Evolutionary conservation across 2,797 vertebrate genomes (phyloP), one percentile per base, ranked within the genome.

Genomic region (Rhinichthys osculus): DNA sequence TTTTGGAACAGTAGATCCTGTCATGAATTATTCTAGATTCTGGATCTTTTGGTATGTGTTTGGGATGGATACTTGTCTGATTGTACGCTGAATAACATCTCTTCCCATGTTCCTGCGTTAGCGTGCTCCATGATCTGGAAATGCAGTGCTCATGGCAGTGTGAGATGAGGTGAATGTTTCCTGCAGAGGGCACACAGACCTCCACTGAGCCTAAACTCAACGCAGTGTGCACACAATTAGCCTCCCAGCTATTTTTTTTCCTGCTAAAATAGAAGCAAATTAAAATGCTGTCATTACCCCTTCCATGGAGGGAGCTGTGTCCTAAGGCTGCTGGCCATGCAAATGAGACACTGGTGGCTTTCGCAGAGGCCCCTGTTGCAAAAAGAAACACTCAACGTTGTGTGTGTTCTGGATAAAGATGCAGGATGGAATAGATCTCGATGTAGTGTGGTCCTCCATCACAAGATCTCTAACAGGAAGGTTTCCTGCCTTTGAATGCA

Each of bases 241-340:
- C 72, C 88, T 89, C 69, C 73, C 79, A 89, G 86, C 86, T 81
- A 82, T 87, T 86, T 85, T 84, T 72, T 84, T 40, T 47, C 69
- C 54, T 80, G 50, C 52, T 80, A 84, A 86, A 89, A 87, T 86
- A 86, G 86, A 83, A 87, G 77, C 84, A 89, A 86, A 89, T 87
- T 84, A 89, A 89, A 87, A 86, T 79, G 77, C 84, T 84, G 86
- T 89, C 88, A 87, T 89, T 87, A 87, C 71, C 54, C 69, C 81
- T 83, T 82, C 81, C 77, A 70, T 81, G 69, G 84, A 87, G 84
- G 78, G 78, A 84, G 84, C 73, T 17, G 66, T 87, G 83, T 83
- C 88, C 86, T 86, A 52, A 81, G 86, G 86, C 86, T 87, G 71
- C 80, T 81, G 69, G 76, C 62, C 44, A 50, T 89, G 84, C 80